Evolutionary conservation across 2,797 vertebrate species (phyloP), one percentile per base, ranked within the genome.

Genomic region (Melopsittacus undulatus): DNA sequence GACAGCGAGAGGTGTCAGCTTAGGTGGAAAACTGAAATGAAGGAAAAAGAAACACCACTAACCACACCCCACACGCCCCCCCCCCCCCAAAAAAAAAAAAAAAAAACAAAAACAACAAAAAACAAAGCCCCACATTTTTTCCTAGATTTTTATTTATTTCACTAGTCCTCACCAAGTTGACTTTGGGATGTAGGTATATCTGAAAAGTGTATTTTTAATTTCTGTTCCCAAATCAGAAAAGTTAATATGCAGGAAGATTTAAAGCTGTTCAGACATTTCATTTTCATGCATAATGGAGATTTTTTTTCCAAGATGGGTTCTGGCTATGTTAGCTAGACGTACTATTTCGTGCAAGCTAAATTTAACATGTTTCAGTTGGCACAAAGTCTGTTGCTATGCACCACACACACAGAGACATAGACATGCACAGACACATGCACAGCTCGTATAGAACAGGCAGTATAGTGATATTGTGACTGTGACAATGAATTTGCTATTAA

Each of bases 341-440:
- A 36, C 74, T 81, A 85, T 77, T 74, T 81, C 79, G 30, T 72
- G 90, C 34, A 69, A 83, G 80, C 67, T 91, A 90, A 86, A 96
- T 88, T 89, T 89, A 81, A 90, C 76, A 26, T 76, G 83, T 90
- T 89, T 57, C 85, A 57, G 26, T 61, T 90, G 87, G 64, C 73
- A 85, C 8, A 1, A 86, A 72, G 48, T 85, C 81, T 70, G 48
- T 83, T 92, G 86, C 90, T 95, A 73, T 59, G 87, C 67, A 20
- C 21, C 30, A 3, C 75, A 43, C 36, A 3, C 16, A 43, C 32
- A 22, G 45, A 52, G 27, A 63, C 38, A 26, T 14, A 29, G 42
- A 24, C 56, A 29, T 45, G 16, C 51, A 22, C 2, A 15, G 11
- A 19, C 22, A 43, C 36, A 20, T 8, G 5, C 45, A 45, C 5